Percentiles rank a stretch among this genome's conserved stretches.
phyloP scores from a whole-genome alignment of 35 echinoderm and acorn worm genomes.

The Anneissia japonica region DNA sequence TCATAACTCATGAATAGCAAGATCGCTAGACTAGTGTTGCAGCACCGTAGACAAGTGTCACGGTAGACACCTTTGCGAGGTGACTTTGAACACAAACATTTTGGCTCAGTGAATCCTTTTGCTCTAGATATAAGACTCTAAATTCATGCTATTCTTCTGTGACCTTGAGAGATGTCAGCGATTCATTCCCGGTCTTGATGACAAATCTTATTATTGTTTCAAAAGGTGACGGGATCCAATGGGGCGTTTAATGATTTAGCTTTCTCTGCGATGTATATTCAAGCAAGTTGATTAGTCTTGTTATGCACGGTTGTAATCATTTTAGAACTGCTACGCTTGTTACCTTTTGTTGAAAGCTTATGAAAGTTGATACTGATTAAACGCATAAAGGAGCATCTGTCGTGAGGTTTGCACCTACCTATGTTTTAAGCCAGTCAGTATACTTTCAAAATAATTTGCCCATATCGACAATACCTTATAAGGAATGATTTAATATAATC shows the following conservation, averaged over 20 bases:
- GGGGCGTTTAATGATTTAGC: neutral
- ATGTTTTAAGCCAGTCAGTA: no score
- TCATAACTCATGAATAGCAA: neutral
- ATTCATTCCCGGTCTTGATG: neutral
- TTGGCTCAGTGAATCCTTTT: neutral
- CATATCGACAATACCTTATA: no score
- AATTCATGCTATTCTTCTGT: neutral
- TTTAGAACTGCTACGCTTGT: neutral
- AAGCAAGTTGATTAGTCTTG: neutral
- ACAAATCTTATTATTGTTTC: neutral
- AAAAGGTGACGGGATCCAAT: neutral
- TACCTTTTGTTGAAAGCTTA: neutral
- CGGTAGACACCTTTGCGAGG: neutral
- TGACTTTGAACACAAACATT: neutral
- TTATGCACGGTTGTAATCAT: neutral
- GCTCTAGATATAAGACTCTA: neutral
- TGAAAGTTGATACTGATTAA: neutral
- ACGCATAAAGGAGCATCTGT: no score
- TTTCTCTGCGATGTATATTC: neutral
- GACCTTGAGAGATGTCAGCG: neutral
- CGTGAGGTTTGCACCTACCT: no score
- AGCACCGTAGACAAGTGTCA: neutral
- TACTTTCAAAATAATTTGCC: no score
- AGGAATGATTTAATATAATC: no score
- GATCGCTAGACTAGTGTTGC: neutral